Base-by-base conservation (phyloP, 2,888 invertebrate genomes). In the Sarcophaga rosellei region DNA sequence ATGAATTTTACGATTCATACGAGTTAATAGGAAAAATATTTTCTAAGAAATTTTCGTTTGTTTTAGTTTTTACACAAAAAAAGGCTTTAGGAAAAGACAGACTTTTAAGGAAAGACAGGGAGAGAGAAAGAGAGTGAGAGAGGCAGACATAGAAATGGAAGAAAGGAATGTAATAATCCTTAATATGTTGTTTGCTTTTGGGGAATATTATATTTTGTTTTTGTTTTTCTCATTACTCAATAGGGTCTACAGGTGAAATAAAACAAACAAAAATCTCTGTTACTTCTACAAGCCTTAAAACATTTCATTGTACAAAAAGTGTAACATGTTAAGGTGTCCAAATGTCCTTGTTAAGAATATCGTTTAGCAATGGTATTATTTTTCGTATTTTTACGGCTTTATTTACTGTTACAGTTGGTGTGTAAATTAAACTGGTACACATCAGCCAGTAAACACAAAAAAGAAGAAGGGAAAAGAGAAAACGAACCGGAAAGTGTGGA, bases 261-360 rank as follows among this genome's bases (percentile, higher is more conserved):
- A 76, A 72, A 61, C 15, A 35, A 21, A 63, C 35, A 76, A 70
- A 70, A 20, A 59, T 57, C 20, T 61, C 20, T 63, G 53, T 47
- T 47, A 15, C 11, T 15, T 1, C 2, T 47, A 15, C 15, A 15
- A 23, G 70, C 15, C n/a, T 62, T 76, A 68, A 76, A 12, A 80
- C 44, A 53, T 66, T 80, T 76, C 8, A 35, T 76, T 53, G 44
- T 47, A 70, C 69, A 53, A 57, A 57, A 78, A 70, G 2, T 35
- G 8, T 23, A 70, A 74, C 74, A 23, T 69, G 57, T 21, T 12
- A 35, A 70, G 78, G 78, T 69, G 74, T 23, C 45, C 69, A 57
- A 70, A 79, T 74, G 69, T 84, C 44, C 57, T 62, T 74, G 74
- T 74, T 70, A 65, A 57, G 68, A 59, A 76, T 62, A 11, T 15